phyloP scores from a whole-genome alignment of 2,797 vertebrate species.

The Garrulus glandarius region DNA sequence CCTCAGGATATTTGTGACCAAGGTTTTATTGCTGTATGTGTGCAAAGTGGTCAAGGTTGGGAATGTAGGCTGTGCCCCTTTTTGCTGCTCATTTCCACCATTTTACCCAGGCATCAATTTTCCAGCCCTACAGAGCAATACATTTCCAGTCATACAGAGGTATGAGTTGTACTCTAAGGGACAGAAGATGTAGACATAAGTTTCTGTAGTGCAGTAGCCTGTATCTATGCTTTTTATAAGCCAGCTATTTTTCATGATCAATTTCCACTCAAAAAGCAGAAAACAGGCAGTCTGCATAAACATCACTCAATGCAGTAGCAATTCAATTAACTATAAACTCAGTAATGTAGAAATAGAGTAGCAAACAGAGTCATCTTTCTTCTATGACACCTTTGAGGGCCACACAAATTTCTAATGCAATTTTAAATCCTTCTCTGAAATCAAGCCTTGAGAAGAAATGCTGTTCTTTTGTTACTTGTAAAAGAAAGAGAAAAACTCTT shows the following conservation, averaged over 20 bases:
- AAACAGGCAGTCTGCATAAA: not conserved
- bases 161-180: not conserved
- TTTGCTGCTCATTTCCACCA: not conserved
- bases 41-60: not conserved
- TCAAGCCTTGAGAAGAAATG: slow-evolving; percentile 5
- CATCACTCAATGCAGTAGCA: not conserved
- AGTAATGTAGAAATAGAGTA: not conserved
- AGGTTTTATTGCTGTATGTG: not conserved
- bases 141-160: not conserved
- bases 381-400: not conserved
- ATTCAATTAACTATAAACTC: not conserved
- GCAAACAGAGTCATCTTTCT: not conserved
- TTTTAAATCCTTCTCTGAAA: slow-evolving; percentile 8
- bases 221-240: not conserved
- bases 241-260: slow-evolving; percentile 8
- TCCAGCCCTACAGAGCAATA: not conserved
- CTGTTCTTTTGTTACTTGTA: not conserved
- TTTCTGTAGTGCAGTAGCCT: not conserved
- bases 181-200: not conserved
- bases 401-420: not conserved
- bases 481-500: not conserved
- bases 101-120: not conserved
- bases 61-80: not conserved
- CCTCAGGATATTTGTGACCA: not conserved
- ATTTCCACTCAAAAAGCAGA: slow-evolving; percentile 31